phyloP scores from a whole-genome alignment of 2,888 invertebrate species.

The Platypus cylindrus region DNA sequence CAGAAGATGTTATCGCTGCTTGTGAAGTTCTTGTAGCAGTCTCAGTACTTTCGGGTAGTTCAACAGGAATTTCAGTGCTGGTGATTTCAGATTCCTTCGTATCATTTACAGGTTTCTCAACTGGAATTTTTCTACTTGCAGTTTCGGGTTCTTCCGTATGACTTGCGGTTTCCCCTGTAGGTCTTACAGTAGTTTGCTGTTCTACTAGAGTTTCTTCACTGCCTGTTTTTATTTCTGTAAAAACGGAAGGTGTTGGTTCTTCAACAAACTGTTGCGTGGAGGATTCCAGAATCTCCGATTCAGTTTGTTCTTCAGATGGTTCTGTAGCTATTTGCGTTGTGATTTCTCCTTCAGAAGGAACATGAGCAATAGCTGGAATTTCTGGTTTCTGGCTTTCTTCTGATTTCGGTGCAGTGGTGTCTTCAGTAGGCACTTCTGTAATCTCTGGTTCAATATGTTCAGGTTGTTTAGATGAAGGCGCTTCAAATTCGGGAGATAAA shows the following conservation, averaged over 20 bases:
- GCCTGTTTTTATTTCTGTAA: background rate
- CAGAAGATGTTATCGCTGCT: no score
- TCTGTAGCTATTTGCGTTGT: constrained; percentile 1
- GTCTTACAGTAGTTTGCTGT: no score
- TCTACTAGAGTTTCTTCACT: background rate
- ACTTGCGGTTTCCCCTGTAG: background rate
- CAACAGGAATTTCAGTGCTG: no score
- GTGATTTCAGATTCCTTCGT: no score
- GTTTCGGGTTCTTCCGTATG: background rate
- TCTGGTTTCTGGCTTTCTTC: background rate
- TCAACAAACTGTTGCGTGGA: background rate
- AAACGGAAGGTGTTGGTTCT: no score
- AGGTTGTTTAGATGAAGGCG: constrained; percentile 2
- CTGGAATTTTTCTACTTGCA: background rate
- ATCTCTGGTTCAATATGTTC: background rate
- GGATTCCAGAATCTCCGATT: background rate
- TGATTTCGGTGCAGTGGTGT: background rate
- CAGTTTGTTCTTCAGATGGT: background rate
- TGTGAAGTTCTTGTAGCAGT: no score
- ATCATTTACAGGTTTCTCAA: constrained; percentile 1
- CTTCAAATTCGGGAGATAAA: no score
- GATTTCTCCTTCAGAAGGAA: constrained; percentile 3
- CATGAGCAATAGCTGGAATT: no score
- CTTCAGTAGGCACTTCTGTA: background rate
- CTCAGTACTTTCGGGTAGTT: no score